Conservation (phyloP, 2,888 invertebrate genomes). For the Argyresthia albistria region DNA sequence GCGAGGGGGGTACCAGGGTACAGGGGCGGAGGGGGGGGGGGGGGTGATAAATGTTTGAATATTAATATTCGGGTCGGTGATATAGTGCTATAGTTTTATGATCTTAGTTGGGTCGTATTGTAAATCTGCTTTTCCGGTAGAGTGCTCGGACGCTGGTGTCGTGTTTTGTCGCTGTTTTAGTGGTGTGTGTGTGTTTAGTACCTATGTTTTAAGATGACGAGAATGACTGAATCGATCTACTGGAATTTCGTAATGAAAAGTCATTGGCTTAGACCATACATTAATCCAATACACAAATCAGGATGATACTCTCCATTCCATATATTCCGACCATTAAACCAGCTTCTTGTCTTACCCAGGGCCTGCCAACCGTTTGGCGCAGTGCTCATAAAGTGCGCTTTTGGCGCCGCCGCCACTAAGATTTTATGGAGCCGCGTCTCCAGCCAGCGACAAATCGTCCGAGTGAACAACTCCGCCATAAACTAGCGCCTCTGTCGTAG, state of each 20-base stretch:
- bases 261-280: no score
- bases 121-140: conserved; percentile 63
- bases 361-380: conserved; percentile 1
- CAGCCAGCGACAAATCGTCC: conserved; percentile 23
- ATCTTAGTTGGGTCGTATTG: conserved; percentile 68
- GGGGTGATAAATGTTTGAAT: conserved; percentile 49
- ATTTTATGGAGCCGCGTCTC: conserved; percentile 55
- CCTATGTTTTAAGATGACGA: no score
- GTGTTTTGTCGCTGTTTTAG: neutral
- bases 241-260: no score
- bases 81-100: conserved; percentile 64
- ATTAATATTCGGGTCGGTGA: conserved; percentile 59
- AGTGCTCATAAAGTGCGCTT: conserved; percentile 7
- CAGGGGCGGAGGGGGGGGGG: neutral
- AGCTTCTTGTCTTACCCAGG: conserved; percentile 2
- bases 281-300: no score
- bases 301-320: no score
- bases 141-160: neutral
- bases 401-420: conserved; percentile 33
- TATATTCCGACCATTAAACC: neutral
- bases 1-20: neutral
- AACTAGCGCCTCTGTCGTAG: conserved; percentile 36
- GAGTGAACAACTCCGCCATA: conserved; percentile 19
- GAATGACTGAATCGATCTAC: no score
- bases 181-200: neutral